phyloP scores from a whole-genome alignment of 2,888 invertebrate genomes.

The Cyclophora albipunctata region DNA sequence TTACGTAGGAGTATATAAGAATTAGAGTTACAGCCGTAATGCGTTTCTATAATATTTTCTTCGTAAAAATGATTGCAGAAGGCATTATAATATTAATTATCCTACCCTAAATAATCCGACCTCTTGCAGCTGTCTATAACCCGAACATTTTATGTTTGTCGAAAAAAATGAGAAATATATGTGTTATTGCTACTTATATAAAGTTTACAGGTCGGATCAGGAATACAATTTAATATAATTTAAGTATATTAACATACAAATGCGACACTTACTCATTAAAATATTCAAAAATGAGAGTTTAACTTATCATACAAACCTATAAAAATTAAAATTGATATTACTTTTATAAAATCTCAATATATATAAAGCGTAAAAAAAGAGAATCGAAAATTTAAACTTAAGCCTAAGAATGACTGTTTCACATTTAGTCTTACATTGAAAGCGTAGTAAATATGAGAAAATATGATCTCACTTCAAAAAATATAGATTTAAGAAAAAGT shows the following conservation, averaged over 20 bases:
- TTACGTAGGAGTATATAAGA: slow-evolving; percentile 16
- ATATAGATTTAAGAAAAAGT: too few relatives aligned
- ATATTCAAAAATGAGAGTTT: neutral
- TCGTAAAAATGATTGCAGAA: slow-evolving; percentile 70
- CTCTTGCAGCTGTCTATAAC: slow-evolving; percentile 10
- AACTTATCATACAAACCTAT: too few relatives aligned
- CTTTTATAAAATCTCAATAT: too few relatives aligned
- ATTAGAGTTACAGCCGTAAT: slow-evolving; percentile 5
- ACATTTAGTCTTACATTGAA: too few relatives aligned
- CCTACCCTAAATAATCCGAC: slow-evolving; percentile 31
- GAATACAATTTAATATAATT: too few relatives aligned
- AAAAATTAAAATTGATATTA: too few relatives aligned
- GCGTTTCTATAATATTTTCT: slow-evolving; percentile 57
- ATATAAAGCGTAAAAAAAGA: too few relatives aligned
- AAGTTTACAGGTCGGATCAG: neutral
- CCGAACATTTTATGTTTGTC: neutral
- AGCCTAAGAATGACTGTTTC: too few relatives aligned
- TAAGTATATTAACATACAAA: neutral
- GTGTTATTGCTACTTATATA: too few relatives aligned
- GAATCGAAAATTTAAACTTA: too few relatives aligned
- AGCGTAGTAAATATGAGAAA: too few relatives aligned
- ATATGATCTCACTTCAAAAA: neutral
- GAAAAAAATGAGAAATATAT: too few relatives aligned
- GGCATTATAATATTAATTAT: slow-evolving; percentile 43
- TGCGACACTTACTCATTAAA: neutral